These are phyloP conservation scores for Casuarius casuarius DNA, from an alignment of 2,113 vertebrate genomes.

Conservation along the genomic window DNA sequence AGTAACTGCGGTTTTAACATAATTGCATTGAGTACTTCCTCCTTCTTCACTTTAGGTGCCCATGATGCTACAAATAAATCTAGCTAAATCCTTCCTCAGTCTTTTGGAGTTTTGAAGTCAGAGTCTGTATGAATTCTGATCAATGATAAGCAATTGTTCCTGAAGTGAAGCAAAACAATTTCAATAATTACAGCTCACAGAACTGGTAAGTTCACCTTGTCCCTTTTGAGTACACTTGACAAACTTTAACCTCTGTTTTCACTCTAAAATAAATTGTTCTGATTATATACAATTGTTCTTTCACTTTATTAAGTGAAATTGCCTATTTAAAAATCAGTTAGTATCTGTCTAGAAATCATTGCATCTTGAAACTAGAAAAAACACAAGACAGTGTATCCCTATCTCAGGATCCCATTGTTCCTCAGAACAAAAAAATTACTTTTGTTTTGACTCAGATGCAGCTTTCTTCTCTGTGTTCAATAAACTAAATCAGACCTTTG, in stretches of 20 bases:
- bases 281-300: conserved; percentile 24
- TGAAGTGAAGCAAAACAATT: conserved; percentile 1
- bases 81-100: background rate
- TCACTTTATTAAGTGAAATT: conserved; percentile 59
- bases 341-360: conserved; percentile 58
- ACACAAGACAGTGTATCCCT: conserved; percentile 25
- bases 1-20: background rate
- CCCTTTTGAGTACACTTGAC: background rate
- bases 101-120: background rate
- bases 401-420: conserved; percentile 16
- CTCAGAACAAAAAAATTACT: conserved; percentile 50
- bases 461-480: conserved; percentile 31
- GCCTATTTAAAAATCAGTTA: conserved; percentile 68
- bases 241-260: background rate
- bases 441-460: conserved; percentile 53
- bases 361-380: conserved; percentile 61
- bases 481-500: background rate
- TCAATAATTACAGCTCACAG: conserved; percentile 11
- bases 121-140: background rate
- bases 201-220: background rate
- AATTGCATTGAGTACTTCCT: background rate
- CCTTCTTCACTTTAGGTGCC: background rate
- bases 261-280: conserved; percentile 23
- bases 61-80: background rate
- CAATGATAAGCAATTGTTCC: conserved; percentile 1